Base-by-base conservation (phyloP, 2,888 invertebrate genomes). In the Macrophya alboannulata region DNA sequence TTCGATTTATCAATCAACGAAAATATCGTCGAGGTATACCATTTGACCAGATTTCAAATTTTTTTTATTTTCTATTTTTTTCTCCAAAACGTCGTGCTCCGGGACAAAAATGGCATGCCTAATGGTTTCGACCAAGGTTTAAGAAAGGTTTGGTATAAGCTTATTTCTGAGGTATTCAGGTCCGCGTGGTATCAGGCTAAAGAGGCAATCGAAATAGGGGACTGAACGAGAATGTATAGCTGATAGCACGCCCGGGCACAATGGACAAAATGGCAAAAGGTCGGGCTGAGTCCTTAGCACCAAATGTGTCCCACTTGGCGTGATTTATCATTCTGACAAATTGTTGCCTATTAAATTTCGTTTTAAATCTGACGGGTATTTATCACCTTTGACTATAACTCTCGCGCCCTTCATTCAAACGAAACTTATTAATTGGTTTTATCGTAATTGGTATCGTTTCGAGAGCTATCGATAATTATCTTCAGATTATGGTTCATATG, bases 181-280 rank as follows among this genome's bases (percentile, higher is more conserved):
- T 45, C 48, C 25, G 21, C 48, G 76, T 76, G 43, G 48, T 76
- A 48, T 76, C 76, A 21, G 71, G n/a, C 25, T 45, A 25, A 76
- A 76, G 48, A 45, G 76, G 48, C 45, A 51, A 76, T 76, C 76
- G 45, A 25, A 25, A 76, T 55, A 55, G 48, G 43, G 76, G 48
- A 76, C 25, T 25, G 76, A 51, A 76, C 76, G 45, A 76, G 12
- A 31, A 76, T 45, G 48, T 48, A 86, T 86, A 86, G 87, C 86
- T 83, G 86, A 86, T 86, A 84, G 84, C 84, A 86, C 85, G 84
- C 86, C 87, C 86, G 85, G 86, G 71, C 77, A 77, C 81, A 84
- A 25, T 55, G 77, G 85, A 82, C 12, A 62, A 71, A 71, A 40
- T 37, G 71, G 37, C 40, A 71, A 71, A 71, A 37, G 71, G 17